Base-by-base conservation (phyloP, 2,888 invertebrate genomes). In the Nysson spinosus region DNA sequence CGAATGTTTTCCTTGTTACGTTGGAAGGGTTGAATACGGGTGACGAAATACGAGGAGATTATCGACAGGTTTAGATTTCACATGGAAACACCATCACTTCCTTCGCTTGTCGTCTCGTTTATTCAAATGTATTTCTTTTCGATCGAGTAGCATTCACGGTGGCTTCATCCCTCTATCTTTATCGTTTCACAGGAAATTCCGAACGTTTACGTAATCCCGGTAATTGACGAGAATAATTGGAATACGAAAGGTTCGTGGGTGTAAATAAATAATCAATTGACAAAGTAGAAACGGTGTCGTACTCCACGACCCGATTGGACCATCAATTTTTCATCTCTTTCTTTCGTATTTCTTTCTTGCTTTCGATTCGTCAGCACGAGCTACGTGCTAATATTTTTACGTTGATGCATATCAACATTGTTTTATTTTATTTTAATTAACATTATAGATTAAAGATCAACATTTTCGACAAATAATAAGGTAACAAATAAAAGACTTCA, bases 211-310 rank as follows among this genome's bases (percentile, higher is more conserved):
- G 43, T n/a, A n/a, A n/a, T n/a, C 24, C 12, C 40, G 20, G 51
- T 73, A 73, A 73, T 73, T 73, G 71, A 73, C 73, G 57, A 70
- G 55, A 51, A 51, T 60, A 64, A 71, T 70, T 63, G 63, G 28
- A 54, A 60, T 50, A 57, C 26, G 63, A 52, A 55, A 28, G 43
- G 35, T 44, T 49, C 42, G 51, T 58, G 64, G 65, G 42, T 52
- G 47, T 51, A 51, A 75, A 62, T 72, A 66, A 69, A 79, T 54
- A 66, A 73, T 66, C 62, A 75, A 78, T 77, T 72, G 75, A 79
- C 77, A 65, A 7, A 72, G 54, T 73, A 57, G 43, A 69, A 56
- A 64, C 62, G 32, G 54, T 22, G 44, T 35, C 52, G 60, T 11
- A 14, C 24, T 26, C 11, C 19, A 34, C 58, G 60, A 30, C 56